phyloP scores from a whole-genome alignment of 2,113 vertebrate genomes.

The Pionites leucogaster region DNA sequence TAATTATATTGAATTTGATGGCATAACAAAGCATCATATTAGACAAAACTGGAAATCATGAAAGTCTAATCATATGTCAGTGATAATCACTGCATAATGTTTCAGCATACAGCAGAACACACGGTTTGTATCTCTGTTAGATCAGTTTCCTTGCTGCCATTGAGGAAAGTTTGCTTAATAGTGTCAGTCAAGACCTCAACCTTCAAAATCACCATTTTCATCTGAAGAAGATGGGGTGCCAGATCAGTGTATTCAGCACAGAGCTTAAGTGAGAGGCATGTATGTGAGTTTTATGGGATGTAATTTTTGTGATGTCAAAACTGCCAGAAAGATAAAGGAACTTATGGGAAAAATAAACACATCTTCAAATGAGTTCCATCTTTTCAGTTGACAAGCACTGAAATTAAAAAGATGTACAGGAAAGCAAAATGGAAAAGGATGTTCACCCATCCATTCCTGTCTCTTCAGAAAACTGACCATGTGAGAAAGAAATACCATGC shows the following conservation, averaged over 20 bases:
- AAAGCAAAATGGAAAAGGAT: background rate
- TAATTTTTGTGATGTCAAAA: background rate
- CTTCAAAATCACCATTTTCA: background rate
- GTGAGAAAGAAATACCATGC: background rate
- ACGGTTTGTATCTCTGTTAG: background rate
- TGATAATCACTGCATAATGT: background rate
- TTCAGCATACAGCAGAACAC: background rate
- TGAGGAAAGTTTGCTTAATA: background rate
- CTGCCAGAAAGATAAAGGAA: background rate
- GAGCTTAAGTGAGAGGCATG: background rate
- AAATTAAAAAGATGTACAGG: background rate
- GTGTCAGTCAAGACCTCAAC: background rate
- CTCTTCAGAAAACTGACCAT: conserved; percentile 13
- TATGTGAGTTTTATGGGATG: background rate
- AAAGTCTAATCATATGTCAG: accelerated
- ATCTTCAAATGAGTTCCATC: background rate
- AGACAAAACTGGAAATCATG: background rate
- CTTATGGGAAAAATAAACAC: background rate
- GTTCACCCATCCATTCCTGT: background rate
- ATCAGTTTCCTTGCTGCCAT: background rate
- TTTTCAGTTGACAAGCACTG: background rate
- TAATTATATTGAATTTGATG: background rate
- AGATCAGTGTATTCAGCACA: background rate
- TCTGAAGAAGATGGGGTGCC: background rate
- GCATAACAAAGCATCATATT: background rate